Evolutionary conservation across 2,888 invertebrate species (phyloP), one percentile per base, ranked within the genome.

Genomic region (Mesochorus sp.): DNA sequence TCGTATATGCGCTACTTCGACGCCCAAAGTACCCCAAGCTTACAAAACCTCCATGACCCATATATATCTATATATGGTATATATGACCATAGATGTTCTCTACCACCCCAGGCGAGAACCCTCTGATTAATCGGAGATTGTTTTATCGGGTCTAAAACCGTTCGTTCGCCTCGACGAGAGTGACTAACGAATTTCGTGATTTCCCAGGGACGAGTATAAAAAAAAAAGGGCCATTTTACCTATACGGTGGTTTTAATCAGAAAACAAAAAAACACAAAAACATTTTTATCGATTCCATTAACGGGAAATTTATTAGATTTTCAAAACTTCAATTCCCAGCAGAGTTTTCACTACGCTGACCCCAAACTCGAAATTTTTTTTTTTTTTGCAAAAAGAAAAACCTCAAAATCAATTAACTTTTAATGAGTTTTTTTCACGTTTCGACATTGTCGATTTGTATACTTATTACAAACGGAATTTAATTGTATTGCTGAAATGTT

Each of bases 41-140:
- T 57, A 37, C 67, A 39, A 47, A 75, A 47, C 70, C 61, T 34
- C 26, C 59, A 28, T 6, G 51, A 57, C 37, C 26, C 3, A 55
- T 10, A 8, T 3, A 8, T 19, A n/a, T 55, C 10, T 10, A 34
- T 17, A 24, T 21, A 21, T 21, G 26, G 26, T 24, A 19, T 39
- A 21, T 57, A 12, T 17, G 12, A 8, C 4, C 5, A 37, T 39
- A 21, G 3, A 6, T 26, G 6, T 42, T 12, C 31, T 21, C 5
- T 34, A 21, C 62, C 47, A 19, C 62, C 49, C 21, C 34, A 34
- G 62, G 62, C 61, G 68, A 62, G 62, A 75, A 53, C 55, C 28
- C 75, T 55, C 68, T 68, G 68, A 75, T 75, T 75, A 75, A 75
- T 75, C 75, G 75, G 68, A 68, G 75, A 75, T 75, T 75, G 68